These are phyloP conservation scores for Choloepus hoffmanni DNA, from an alignment of 2,113 vertebrate genomes.

Conservation along the genomic window DNA sequence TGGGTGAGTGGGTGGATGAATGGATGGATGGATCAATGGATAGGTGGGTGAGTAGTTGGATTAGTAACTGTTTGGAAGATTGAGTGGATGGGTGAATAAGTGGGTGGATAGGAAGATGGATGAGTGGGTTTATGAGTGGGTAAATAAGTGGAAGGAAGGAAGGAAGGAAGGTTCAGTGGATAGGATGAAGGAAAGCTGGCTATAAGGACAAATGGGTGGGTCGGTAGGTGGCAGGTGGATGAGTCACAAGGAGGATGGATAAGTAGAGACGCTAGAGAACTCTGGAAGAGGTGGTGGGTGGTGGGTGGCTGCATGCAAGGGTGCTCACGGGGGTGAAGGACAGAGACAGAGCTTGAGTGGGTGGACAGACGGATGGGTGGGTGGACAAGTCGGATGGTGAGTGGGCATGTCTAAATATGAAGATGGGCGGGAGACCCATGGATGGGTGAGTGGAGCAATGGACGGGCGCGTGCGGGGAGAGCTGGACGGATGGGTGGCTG, in stretches of 20 bases:
- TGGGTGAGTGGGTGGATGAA: not conserved
- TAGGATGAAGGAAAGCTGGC: not conserved
- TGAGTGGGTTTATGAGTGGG: not conserved
- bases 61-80: not conserved
- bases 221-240: not conserved
- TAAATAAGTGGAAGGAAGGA: not conserved
- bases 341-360: not conserved
- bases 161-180: no score
- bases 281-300: not conserved
- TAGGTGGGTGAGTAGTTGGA: not conserved
- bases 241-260: not conserved
- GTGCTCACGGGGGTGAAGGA: not conserved
- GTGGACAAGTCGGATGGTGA: rapidly evolving
- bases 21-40: not conserved
- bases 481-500: not conserved
- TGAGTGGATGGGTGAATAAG: not conserved
- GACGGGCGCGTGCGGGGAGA: not conserved
- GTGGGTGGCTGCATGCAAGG: no score
- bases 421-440: not conserved
- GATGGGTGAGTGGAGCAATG: not conserved
- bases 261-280: not conserved
- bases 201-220: not conserved
- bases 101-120: no score
- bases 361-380: rapidly evolving
- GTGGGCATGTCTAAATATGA: not conserved